These are phyloP conservation scores for Coluber constrictor DNA, from an alignment of 2,797 vertebrate species.

Conservation along the genomic window DNA sequence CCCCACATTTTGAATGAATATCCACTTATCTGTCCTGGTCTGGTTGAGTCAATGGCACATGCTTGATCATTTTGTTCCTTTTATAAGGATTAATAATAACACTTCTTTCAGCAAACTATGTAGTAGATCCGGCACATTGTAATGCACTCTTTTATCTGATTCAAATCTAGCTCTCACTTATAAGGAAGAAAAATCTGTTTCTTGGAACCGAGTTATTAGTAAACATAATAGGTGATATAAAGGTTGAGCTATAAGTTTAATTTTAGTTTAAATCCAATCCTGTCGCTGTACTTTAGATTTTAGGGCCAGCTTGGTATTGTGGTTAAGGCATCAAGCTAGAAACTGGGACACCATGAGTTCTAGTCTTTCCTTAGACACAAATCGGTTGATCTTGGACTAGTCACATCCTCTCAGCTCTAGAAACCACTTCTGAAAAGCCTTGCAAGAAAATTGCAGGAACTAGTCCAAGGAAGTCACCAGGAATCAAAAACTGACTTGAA, in stretches of 20 bases:
- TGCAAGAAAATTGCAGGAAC: background rate
- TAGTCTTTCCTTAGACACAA: background rate
- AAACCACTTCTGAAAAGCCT: background rate
- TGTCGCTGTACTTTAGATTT: background rate
- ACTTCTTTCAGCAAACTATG: background rate
- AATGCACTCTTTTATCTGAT: background rate
- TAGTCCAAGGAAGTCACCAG: background rate
- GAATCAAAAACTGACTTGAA: background rate
- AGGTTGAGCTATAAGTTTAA: background rate
- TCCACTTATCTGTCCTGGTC: background rate
- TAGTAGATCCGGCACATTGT: background rate
- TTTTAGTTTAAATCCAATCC: background rate
- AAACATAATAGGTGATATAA: background rate
- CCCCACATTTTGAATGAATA: background rate
- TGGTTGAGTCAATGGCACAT: background rate
- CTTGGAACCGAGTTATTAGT: background rate
- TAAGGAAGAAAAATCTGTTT: background rate
- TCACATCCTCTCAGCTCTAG: background rate
- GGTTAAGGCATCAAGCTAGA: background rate
- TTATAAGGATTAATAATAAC: background rate
- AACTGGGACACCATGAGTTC: background rate
- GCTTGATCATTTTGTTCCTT: background rate
- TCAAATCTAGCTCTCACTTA: background rate
- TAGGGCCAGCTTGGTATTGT: background rate
- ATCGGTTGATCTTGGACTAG: background rate